Conservation (phyloP, 1,140 invertebrate genomes). For the Habropoda laboriosa region DNA sequence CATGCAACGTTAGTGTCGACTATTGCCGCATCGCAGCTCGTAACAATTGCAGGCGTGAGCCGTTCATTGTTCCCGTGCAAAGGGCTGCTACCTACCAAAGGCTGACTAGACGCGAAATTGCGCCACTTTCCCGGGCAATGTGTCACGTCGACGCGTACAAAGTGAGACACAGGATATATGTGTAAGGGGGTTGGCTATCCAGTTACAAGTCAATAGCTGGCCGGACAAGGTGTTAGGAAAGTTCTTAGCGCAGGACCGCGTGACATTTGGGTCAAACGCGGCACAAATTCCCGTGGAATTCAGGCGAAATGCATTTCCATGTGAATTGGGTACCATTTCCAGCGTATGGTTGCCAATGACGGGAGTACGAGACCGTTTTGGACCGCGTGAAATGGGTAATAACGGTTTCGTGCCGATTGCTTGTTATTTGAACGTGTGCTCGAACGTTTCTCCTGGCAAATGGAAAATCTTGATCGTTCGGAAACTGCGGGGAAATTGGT, state of each 20-base stretch:
- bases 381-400: background rate
- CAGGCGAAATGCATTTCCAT: background rate
- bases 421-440: background rate
- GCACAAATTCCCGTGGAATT: background rate
- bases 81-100: background rate
- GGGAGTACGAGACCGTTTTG: background rate
- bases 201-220: background rate
- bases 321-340: background rate
- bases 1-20: background rate
- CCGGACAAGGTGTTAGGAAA: background rate
- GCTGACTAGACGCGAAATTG: constrained; percentile 42
- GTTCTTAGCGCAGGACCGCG: background rate
- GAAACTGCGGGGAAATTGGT: background rate
- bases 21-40: background rate
- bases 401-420: background rate
- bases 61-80: constrained; percentile 35
- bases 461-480: background rate
- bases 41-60: constrained; percentile 28
- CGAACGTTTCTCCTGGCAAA: background rate
- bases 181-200: background rate
- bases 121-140: constrained; percentile 26
- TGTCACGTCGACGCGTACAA: constrained; percentile 26
- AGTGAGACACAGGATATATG: background rate
- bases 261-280: background rate
- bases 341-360: background rate